Conservation (phyloP, 2,888 invertebrate species). For the Nomada fucata region DNA sequence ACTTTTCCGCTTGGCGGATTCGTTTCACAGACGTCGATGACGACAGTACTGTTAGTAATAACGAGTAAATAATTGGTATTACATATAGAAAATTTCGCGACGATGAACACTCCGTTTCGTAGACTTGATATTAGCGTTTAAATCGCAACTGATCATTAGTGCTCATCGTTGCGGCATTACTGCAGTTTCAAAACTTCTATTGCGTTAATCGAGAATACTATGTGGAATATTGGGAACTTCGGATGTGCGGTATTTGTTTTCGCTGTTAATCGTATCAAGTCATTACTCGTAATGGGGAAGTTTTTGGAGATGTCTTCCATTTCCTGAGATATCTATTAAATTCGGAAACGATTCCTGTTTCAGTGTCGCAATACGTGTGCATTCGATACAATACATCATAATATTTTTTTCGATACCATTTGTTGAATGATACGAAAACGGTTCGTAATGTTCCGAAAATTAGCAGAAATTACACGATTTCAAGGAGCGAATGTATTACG, state of each 20-base stretch:
- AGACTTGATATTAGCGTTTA: not conserved
- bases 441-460: too few relatives aligned
- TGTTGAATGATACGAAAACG: too few relatives aligned
- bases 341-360: too few relatives aligned
- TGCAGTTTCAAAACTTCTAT: not conserved
- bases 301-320: not conserved
- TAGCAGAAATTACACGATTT: too few relatives aligned
- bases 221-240: conserved; percentile 5
- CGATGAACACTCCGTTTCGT: too few relatives aligned
- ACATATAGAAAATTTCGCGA: not conserved
- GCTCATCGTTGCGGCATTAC: not conserved
- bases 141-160: not conserved
- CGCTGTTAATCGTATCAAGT: conserved; percentile 9
- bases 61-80: conserved; percentile 1
- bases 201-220: not conserved
- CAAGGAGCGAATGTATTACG: not conserved
- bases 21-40: conserved; percentile 16
- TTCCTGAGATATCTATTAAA: not conserved
- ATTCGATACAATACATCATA: too few relatives aligned
- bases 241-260: not conserved
- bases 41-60: conserved; percentile 4
- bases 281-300: not conserved
- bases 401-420: too few relatives aligned
- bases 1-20: conserved; percentile 17
- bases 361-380: too few relatives aligned